A percentile compares a stretch with the other conserved stretches of the same genome.
These are phyloP conservation scores for Mantis religiosa DNA, from an alignment of 2,888 invertebrate species.

Conservation along the genomic window DNA sequence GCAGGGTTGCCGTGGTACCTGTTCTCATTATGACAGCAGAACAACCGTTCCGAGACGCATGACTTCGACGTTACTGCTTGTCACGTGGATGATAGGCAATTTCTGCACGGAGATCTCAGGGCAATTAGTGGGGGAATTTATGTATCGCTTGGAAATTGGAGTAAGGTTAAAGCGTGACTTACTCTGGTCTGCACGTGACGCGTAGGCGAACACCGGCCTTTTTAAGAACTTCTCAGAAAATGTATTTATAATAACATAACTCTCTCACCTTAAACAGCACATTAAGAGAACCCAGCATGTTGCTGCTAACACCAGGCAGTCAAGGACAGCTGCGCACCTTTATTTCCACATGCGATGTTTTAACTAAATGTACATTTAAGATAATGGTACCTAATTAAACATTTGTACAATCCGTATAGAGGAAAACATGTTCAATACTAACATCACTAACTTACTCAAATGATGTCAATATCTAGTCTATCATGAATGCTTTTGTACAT, in stretches of 20 bases:
- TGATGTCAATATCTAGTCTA: no score
- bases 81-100: not conserved
- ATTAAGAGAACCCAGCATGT: not conserved
- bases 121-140: not conserved
- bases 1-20: not conserved
- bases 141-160: not conserved
- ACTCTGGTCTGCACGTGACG: not conserved
- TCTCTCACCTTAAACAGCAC: not conserved
- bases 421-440: no score
- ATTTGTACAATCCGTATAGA: no score
- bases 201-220: not conserved
- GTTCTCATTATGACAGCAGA: not conserved
- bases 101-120: not conserved
- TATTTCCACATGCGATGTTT: no score
- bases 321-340: not conserved
- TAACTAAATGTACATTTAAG: no score
- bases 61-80: not conserved
- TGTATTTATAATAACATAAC: not conserved
- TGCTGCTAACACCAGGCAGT: not conserved
- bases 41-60: not conserved
- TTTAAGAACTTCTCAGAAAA: not conserved
- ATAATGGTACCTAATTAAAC: no score
- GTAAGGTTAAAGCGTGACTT: not conserved
- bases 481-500: no score
- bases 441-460: no score